Evolutionary conservation across 2,888 invertebrate genomes (phyloP).

Genomic region (Netelia fuscicornis): DNA sequence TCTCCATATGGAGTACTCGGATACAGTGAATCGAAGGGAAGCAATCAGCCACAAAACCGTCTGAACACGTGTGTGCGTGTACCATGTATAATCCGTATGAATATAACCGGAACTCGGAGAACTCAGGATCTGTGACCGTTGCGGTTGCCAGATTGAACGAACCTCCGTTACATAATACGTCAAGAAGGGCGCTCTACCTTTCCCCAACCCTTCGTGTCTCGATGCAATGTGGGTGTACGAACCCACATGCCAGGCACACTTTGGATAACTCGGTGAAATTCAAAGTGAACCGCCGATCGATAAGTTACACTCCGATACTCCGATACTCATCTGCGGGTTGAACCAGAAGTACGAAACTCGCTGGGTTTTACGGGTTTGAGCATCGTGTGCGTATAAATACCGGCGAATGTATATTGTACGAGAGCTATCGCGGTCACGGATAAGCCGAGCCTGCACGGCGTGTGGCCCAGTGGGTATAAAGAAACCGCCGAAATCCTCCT

Average conservation of each 20-base stretch:
- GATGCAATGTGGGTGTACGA: constrained; percentile 7
- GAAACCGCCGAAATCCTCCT: constrained; percentile 22
- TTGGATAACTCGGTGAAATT: constrained; percentile 77
- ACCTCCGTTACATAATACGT: constrained; percentile 33
- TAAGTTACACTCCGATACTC: constrained; percentile 65
- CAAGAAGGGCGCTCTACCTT: constrained; percentile 17
- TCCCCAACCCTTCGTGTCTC: constrained; percentile 6
- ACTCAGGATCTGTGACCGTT: constrained; percentile 69
- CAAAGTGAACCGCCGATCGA: constrained; percentile 78
- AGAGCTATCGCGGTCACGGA: constrained; percentile 34
- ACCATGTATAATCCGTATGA: constrained; percentile 11
- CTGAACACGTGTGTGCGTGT: constrained; percentile 30
- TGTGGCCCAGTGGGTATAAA: constrained; percentile 36
- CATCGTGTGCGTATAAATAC: constrained; percentile 14
- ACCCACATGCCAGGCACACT: constrained; percentile 75
- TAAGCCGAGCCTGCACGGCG: constrained; percentile 1
- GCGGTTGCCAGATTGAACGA: constrained; percentile 62
- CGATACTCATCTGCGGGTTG: constrained; percentile 63
- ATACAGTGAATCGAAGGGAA: constrained; percentile 23
- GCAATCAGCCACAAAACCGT: constrained; percentile 37
- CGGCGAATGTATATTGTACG: constrained; percentile 8
- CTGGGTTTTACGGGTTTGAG: constrained; percentile 24
- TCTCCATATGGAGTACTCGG: neutral
- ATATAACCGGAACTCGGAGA: constrained; percentile 69
- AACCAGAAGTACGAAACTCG: constrained; percentile 64